phyloP scores from a whole-genome alignment of 1,140 invertebrate genomes.

The Brachionus manjavacas region DNA sequence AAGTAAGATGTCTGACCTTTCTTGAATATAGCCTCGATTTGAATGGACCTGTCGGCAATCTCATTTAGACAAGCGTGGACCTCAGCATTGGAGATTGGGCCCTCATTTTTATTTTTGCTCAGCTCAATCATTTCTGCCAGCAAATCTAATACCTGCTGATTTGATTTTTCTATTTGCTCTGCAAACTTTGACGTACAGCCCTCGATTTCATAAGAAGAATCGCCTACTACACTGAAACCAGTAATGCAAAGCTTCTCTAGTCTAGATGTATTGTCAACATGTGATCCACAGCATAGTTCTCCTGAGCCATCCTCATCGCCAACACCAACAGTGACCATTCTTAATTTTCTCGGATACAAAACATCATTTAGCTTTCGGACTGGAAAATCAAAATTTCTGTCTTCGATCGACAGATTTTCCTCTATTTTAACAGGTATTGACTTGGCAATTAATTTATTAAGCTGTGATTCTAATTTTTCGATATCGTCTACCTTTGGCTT shows the following conservation, averaged over 20 bases:
- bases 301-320: not conserved
- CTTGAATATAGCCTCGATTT: constrained; percentile 34
- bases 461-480: not conserved
- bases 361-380: constrained; percentile 32
- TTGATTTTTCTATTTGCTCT: not conserved
- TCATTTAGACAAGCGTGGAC: not conserved
- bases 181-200: not conserved
- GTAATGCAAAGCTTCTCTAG: not conserved
- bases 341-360: constrained; percentile 13
- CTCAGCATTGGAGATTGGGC: not conserved
- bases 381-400: not conserved
- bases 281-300: constrained; percentile 39
- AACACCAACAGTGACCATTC: constrained; percentile 23
- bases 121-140: constrained; percentile 23
- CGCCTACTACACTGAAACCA: constrained; percentile 16
- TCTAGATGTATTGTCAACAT: not conserved
- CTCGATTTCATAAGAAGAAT: constrained; percentile 42
- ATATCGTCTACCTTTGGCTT: constrained; percentile 25
- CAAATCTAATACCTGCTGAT: not conserved
- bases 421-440: not conserved
- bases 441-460: constrained; percentile 1
- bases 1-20: not conserved
- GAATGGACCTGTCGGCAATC: not conserved
- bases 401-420: not conserved
- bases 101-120: not conserved